Base-by-base conservation (phyloP, 2,113 vertebrate genomes). In the Ailuropoda melanoleuca region DNA sequence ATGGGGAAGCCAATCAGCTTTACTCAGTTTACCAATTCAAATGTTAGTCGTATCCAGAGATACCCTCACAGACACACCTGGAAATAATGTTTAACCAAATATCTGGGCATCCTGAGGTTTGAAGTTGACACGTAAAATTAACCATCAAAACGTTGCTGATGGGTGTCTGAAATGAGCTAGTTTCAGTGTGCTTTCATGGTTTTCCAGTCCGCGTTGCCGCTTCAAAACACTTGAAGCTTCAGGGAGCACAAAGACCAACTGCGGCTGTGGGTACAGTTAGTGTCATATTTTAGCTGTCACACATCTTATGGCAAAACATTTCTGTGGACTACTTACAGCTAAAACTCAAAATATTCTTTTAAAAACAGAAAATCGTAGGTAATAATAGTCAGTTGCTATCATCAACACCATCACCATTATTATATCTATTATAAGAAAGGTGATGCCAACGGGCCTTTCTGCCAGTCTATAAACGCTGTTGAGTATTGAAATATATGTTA, bases 181-280 rank as follows among this genome's bases (percentile, higher is more conserved):
- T 77, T 96, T 92, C n/a, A n/a, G 62, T 93, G 74, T 92, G 91
- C 39, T 88, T 92, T 86, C 82, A n/a, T 80, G 55, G 66, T 46
- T 72, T 80, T 80, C 46, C 18, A 93, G 46, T 56, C 15, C 34
- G 70, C 48, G 34, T 0, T 56, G 6, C 75, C 75, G 24, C 90
- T 68, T 94, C 56, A 80, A 88, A 85, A 90, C 5, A 21, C 26
- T 14, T 64, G n/a, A 93, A 26, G 50, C 75, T 92, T 97, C 77
- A 93, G 88, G 81, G 56, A 86, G 39, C 62, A 84, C 21, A 84
- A 53, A 96, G 92, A 60, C 93, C 72, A 97, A 2, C 29, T 11
- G 12, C 43, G 60, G 55, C 19, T 78, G 39, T 68, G 17, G 48
- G 12, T 86, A 11, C 5, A 37, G 37, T 68, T 53, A 74, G 66